These are phyloP conservation scores for Lordiphosa fenestrarum DNA, from an alignment of 2,888 invertebrate species.

Conservation along the genomic window DNA sequence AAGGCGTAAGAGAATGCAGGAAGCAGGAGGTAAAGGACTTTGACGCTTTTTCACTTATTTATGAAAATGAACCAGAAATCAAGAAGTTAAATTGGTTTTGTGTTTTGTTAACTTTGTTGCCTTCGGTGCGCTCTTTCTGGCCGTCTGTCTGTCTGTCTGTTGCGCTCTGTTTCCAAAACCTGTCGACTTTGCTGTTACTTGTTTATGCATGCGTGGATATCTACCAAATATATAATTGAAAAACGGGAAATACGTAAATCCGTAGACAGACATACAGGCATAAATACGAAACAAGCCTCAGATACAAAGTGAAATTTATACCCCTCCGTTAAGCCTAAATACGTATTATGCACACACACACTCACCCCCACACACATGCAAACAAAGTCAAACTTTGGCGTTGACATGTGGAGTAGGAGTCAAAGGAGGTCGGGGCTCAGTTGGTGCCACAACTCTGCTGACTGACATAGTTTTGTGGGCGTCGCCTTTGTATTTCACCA, in stretches of 20 bases:
- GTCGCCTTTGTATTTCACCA: conserved; percentile 47
- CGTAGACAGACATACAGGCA: conserved; percentile 25
- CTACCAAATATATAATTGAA: conserved; percentile 44
- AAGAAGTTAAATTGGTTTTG: conserved; percentile 72
- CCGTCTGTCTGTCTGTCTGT: conserved; percentile 7
- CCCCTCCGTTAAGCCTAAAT: conserved; percentile 49
- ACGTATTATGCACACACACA: conserved; percentile 49
- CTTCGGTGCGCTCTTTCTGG: not conserved
- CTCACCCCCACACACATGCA: conserved; percentile 18
- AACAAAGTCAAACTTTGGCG: conserved; percentile 40
- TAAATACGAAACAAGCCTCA: conserved; percentile 47
- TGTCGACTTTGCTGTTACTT: conserved; percentile 39
- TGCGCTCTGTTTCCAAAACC: conserved; percentile 35
- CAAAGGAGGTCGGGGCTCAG: not conserved
- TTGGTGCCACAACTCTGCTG: conserved; percentile 3
- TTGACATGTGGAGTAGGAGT: conserved; percentile 38
- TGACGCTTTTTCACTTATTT: conserved; percentile 59
- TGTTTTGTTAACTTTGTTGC: conserved; percentile 63
- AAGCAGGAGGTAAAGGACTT: conserved; percentile 8
- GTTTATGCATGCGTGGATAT: conserved; percentile 20
- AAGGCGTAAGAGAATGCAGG: conserved; percentile 5
- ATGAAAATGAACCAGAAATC: conserved; percentile 60
- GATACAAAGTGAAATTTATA: conserved; percentile 61
- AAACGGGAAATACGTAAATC: conserved; percentile 39
- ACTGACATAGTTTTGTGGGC: conserved; percentile 39